Percentiles rank a stretch among this genome's conserved stretches.
Conservation (phyloP, 1,140 invertebrate species). For the Eriosoma lanigerum region DNA sequence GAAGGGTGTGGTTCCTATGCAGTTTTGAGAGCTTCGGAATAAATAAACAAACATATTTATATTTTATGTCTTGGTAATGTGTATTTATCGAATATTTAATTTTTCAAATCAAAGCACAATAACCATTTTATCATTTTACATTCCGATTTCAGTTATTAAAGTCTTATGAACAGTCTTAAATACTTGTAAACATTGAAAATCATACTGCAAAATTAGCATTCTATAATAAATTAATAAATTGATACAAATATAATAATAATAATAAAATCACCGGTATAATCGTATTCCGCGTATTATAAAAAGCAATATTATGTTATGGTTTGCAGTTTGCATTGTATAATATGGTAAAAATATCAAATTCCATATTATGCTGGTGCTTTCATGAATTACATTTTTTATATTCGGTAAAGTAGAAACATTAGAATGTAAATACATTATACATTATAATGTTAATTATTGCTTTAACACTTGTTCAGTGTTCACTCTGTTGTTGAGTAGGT, state of each 20-base stretch:
- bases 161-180: no score
- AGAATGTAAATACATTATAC: no score
- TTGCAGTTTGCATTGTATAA: no score
- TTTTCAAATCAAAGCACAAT: neutral
- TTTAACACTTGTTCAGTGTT: neutral
- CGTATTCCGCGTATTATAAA: no score
- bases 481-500: no score
- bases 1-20: conserved; percentile 33
- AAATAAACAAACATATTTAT: neutral
- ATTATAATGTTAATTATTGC: conserved; percentile 1
- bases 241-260: no score
- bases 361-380: neutral
- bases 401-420: neutral
- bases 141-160: no score
- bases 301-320: no score
- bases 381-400: neutral
- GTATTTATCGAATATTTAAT: neutral
- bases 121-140: neutral
- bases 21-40: neutral
- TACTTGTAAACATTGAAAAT: no score
- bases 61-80: neutral
- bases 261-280: no score
- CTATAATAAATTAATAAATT: no score
- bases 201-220: no score
- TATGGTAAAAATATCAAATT: neutral